Percentiles rank a stretch among this genome's conserved stretches.
phyloP scores from a whole-genome alignment of 2,888 invertebrate species.

The Tethea ocularis region DNA sequence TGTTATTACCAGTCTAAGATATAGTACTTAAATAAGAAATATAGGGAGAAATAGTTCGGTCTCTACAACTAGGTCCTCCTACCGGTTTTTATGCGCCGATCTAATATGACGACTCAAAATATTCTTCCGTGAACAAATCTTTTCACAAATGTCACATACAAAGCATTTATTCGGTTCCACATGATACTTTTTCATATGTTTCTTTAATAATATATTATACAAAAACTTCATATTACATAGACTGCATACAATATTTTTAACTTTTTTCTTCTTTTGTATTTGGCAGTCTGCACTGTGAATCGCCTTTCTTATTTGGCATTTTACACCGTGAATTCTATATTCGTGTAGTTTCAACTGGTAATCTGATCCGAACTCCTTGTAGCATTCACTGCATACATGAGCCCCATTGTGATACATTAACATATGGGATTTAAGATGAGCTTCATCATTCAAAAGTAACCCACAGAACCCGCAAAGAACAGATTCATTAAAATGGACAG shows the following conservation, averaged over 20 bases:
- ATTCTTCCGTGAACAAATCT: conserved; percentile 57
- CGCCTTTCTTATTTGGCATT: too few relatives aligned
- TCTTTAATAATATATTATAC: conserved; percentile 41
- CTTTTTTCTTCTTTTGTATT: not conserved
- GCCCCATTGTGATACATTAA: not conserved
- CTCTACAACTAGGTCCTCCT: conserved; percentile 24
- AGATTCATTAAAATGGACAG: not conserved
- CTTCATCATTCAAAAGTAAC: not conserved
- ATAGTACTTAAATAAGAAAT: too few relatives aligned
- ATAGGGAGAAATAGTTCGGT: too few relatives aligned
- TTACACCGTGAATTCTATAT: not conserved
- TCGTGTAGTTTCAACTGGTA: not conserved
- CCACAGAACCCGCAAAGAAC: not conserved
- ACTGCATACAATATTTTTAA: not conserved
- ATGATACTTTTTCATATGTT: conserved; percentile 50
- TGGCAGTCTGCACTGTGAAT: not conserved
- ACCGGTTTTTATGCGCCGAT: conserved; percentile 48
- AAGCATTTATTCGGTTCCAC: conserved; percentile 51
- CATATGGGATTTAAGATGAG: not conserved
- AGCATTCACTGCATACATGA: not conserved
- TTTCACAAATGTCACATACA: conserved; percentile 52
- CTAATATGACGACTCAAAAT: conserved; percentile 54
- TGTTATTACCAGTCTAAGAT: too few relatives aligned
- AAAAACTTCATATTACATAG: too few relatives aligned
- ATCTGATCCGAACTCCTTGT: not conserved